phyloP scores from a whole-genome alignment of 2,797 vertebrate species.

The Sebastes minor region DNA sequence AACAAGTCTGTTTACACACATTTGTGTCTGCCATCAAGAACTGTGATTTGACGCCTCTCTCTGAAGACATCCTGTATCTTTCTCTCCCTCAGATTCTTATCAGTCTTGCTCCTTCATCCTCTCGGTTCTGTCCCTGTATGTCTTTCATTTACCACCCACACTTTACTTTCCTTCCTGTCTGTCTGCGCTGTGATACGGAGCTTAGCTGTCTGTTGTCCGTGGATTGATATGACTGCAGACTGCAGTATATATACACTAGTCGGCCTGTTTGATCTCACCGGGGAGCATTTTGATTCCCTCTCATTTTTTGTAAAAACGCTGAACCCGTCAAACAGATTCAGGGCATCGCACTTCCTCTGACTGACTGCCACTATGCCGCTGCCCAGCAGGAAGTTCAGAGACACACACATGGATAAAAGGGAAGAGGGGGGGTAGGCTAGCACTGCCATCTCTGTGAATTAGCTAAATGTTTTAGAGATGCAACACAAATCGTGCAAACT shows the following conservation, averaged over 20 bases:
- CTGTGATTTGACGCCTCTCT: background rate
- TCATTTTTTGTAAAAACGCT: conserved; percentile 14
- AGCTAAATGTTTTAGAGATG: background rate
- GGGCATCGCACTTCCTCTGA: background rate
- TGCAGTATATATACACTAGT: background rate
- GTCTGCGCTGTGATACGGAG: background rate
- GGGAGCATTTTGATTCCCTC: conserved; percentile 28
- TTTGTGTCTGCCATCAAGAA: background rate
- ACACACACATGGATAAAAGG: background rate
- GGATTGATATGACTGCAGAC: conserved; percentile 13
- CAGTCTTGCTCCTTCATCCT: background rate
- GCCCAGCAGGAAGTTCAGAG: conserved; percentile 14
- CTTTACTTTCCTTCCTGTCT: background rate
- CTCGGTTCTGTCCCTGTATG: background rate
- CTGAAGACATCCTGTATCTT: background rate
- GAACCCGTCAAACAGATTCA: conserved; percentile 27
- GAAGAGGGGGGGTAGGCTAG: background rate
- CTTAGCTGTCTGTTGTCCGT: conserved; percentile 15
- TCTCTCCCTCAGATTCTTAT: background rate
- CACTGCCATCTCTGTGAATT: background rate
- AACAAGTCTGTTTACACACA: background rate
- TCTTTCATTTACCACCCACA: background rate
- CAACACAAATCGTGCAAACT: background rate
- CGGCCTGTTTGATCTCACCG: conserved; percentile 36
- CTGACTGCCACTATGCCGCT: background rate